These are phyloP conservation scores for Meliscaeva auricollis DNA, from an alignment of 2,888 invertebrate genomes.

Conservation along the genomic window DNA sequence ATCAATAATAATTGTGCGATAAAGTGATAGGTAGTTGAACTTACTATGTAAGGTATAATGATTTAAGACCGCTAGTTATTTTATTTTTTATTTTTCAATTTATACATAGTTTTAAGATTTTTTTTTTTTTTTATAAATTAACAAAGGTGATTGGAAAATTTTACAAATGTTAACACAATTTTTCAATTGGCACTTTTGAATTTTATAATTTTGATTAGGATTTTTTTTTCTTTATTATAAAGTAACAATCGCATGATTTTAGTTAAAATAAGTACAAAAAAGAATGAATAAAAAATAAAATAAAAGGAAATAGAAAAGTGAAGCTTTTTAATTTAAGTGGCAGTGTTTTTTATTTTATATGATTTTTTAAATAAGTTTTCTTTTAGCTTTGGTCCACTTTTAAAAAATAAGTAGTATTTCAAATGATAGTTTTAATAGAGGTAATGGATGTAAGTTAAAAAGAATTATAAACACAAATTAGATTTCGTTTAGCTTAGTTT, in stretches of 20 bases:
- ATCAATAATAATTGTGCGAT: slow-evolving; percentile 74
- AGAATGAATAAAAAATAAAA: neutral
- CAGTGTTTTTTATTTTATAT: slow-evolving; percentile 61
- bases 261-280: slow-evolving; percentile 23
- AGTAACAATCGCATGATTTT: slow-evolving; percentile 72
- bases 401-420: too few species aligned
- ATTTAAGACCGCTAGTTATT: slow-evolving; percentile 68
- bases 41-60: slow-evolving; percentile 53
- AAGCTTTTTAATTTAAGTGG: slow-evolving; percentile 42
- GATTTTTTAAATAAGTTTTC: neutral
- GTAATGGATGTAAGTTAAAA: too few species aligned
- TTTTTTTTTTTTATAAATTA: slow-evolving; percentile 15
- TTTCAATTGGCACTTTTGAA: slow-evolving; percentile 76
- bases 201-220: slow-evolving; percentile 64
- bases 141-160: slow-evolving; percentile 33
- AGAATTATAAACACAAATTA: too few species aligned
- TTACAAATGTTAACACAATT: slow-evolving; percentile 76
- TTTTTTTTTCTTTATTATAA: slow-evolving; percentile 23
- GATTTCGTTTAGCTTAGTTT: too few species aligned
- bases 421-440: too few species aligned
- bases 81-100: slow-evolving; percentile 38
- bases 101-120: slow-evolving; percentile 45
- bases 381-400: slow-evolving; percentile 47
- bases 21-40: slow-evolving; percentile 74
- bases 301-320: neutral